Conservation (phyloP, 2,888 invertebrate genomes). For the Calephelis perditalis region DNA sequence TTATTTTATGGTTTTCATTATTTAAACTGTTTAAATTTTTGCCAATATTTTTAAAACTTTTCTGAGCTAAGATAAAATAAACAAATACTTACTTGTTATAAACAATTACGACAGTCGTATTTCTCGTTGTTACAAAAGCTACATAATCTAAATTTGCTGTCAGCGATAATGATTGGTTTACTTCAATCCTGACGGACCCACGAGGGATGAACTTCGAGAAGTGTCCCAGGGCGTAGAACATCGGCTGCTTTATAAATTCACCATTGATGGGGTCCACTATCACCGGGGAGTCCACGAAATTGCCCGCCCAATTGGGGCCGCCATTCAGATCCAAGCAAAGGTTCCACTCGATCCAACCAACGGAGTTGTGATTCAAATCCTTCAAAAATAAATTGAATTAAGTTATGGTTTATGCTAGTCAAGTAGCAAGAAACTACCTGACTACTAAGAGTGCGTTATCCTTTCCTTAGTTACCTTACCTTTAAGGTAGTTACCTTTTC, state of each 20-base stretch:
- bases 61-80: too few species aligned
- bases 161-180: constrained; percentile 24
- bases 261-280: constrained; percentile 72
- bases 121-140: constrained; percentile 45
- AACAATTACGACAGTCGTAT: constrained; percentile 47
- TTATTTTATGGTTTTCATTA: too few species aligned
- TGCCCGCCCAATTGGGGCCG: constrained; percentile 88
- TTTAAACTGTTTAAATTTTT: too few species aligned
- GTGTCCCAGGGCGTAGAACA: constrained; percentile 92
- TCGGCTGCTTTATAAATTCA: constrained; percentile 93
- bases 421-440: too few species aligned
- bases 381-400: constrained; percentile 37
- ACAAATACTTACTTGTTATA: constrained; percentile 48
- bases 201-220: constrained; percentile 84
- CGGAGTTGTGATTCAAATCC: constrained; percentile 85
- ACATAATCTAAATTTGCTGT: constrained; percentile 35
- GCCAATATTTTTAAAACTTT: too few species aligned
- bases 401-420: too few species aligned
- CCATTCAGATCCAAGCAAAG: constrained; percentile 84
- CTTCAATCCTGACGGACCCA: constrained; percentile 66
- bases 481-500: too few species aligned
- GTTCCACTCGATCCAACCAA: constrained; percentile 97
- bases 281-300: constrained; percentile 87
- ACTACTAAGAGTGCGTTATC: too few species aligned
- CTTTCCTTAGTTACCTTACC: too few species aligned